A percentile compares a stretch with the other conserved stretches of the same genome.
Evolutionary conservation across 2,888 invertebrate species (phyloP).

Genomic region (Rhabditoides inermis): DNA sequence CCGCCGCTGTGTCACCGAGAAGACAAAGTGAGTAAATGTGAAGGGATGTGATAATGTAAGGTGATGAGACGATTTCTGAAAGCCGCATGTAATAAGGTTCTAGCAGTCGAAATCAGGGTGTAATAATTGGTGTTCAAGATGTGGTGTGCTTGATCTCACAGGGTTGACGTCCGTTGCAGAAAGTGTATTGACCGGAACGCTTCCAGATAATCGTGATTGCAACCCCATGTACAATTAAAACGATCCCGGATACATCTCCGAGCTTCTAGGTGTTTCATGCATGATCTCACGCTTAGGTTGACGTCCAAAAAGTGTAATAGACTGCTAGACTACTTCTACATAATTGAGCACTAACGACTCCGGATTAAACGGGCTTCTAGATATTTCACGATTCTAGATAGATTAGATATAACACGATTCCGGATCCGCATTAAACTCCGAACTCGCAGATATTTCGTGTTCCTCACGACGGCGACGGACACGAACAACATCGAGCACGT

Average conservation of each 20-base stretch:
- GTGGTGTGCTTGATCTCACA: too few relatives aligned
- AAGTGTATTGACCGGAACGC: neutral
- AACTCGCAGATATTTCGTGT: constrained; percentile 25
- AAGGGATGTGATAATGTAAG: too few relatives aligned
- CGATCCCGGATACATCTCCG: too few relatives aligned
- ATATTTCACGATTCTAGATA: neutral
- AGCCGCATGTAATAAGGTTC: too few relatives aligned
- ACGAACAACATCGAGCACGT: constrained; percentile 50
- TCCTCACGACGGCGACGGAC: constrained; percentile 53
- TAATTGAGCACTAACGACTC: constrained; percentile 21
- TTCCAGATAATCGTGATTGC: neutral
- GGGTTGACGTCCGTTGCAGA: neutral
- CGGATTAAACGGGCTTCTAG: neutral
- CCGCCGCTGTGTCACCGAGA: constrained; percentile 44
- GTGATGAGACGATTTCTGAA: too few relatives aligned
- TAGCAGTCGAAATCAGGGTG: too few relatives aligned
- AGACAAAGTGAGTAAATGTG: too few relatives aligned
- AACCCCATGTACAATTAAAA: neutral
- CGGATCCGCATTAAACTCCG: neutral
- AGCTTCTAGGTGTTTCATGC: too few relatives aligned
- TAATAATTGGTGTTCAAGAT: too few relatives aligned
- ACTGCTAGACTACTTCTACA: constrained; percentile 27
- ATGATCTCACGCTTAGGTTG: too few relatives aligned
- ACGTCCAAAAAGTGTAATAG: neutral
- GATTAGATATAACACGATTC: neutral